Evolutionary conservation across 2,888 invertebrate genomes (phyloP).

Genomic region (Agonopterix arenella): DNA sequence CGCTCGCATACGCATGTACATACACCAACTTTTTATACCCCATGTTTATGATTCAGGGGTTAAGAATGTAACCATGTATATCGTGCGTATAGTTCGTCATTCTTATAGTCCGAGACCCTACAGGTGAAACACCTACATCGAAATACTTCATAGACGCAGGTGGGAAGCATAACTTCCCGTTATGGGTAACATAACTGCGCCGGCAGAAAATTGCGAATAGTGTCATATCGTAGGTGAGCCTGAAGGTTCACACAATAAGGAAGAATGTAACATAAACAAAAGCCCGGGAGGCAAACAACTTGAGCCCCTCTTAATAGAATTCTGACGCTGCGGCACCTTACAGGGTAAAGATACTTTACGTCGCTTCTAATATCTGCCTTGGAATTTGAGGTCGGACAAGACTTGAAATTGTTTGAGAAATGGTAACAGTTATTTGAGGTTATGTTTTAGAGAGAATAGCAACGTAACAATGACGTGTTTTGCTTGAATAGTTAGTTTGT

Average conservation of each 20-base stretch:
- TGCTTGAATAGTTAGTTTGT: too few species aligned
- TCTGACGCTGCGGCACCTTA: slow-evolving; percentile 44
- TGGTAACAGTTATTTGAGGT: too few species aligned
- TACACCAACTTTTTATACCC: too few species aligned
- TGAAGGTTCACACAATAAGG: slow-evolving; percentile 40
- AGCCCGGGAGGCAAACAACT: slow-evolving; percentile 46
- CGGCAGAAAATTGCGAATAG: slow-evolving; percentile 45
- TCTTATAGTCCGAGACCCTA: background rate
- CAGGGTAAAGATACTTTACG: slow-evolving; percentile 46
- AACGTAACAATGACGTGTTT: too few species aligned
- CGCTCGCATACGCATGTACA: too few species aligned
- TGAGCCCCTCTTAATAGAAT: slow-evolving; percentile 61
- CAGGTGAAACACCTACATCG: slow-evolving; percentile 8
- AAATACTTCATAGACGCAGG: slow-evolving; percentile 50
- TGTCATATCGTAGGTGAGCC: slow-evolving; percentile 27
- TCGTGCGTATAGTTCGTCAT: background rate
- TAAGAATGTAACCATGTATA: background rate
- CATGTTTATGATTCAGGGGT: background rate
- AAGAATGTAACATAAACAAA: slow-evolving; percentile 56
- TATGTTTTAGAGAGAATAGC: too few species aligned
- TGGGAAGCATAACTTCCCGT: slow-evolving; percentile 43
- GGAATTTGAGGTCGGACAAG: too few species aligned
- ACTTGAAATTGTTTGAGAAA: too few species aligned
- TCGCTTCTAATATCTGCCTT: slow-evolving; percentile 17
- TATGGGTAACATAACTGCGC: slow-evolving; percentile 32